These are phyloP conservation scores for Thelaira solivaga DNA, from an alignment of 2,888 invertebrate species.

Conservation along the genomic window DNA sequence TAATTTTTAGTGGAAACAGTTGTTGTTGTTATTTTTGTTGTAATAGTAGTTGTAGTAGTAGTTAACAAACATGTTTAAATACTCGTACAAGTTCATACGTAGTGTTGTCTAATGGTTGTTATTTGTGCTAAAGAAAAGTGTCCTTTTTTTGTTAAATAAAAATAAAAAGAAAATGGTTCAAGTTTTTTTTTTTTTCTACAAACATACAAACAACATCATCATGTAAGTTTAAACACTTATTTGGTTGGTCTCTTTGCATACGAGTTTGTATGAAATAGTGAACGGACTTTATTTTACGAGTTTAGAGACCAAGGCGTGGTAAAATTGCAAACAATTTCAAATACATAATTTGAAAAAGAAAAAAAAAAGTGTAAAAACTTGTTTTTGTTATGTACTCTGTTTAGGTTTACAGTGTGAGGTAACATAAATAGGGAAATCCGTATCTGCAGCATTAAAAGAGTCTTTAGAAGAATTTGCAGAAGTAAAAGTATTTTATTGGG, in stretches of 20 bases:
- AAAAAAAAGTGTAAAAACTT: slow-evolving; percentile 42
- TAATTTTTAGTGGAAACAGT: slow-evolving; percentile 46
- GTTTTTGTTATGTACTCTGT: slow-evolving; percentile 31
- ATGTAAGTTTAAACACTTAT: slow-evolving; percentile 49
- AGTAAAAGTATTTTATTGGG: background rate
- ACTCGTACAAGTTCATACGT: slow-evolving; percentile 40
- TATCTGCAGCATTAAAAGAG: background rate
- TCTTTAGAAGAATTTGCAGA: background rate
- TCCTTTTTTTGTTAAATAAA: slow-evolving; percentile 28
- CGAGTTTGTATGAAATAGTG: slow-evolving; percentile 11
- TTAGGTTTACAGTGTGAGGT: slow-evolving; percentile 9
- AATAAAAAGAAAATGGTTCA: slow-evolving; percentile 38
- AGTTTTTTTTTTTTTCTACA: slow-evolving; percentile 29
- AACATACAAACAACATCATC: no score
- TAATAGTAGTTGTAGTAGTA: slow-evolving; percentile 40
- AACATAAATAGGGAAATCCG: background rate
- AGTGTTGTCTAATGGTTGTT: slow-evolving; percentile 48
- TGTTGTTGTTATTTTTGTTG: slow-evolving; percentile 45
- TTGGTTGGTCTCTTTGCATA: slow-evolving; percentile 37
- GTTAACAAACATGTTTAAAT: slow-evolving; percentile 60
- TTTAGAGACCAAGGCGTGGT: slow-evolving; percentile 50
- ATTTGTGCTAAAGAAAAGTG: slow-evolving; percentile 27
- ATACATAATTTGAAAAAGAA: slow-evolving; percentile 40
- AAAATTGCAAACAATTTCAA: slow-evolving; percentile 55
- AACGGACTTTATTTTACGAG: slow-evolving; percentile 9